Conservation (phyloP, 2,797 vertebrate genomes). For the Danio choprae region DNA sequence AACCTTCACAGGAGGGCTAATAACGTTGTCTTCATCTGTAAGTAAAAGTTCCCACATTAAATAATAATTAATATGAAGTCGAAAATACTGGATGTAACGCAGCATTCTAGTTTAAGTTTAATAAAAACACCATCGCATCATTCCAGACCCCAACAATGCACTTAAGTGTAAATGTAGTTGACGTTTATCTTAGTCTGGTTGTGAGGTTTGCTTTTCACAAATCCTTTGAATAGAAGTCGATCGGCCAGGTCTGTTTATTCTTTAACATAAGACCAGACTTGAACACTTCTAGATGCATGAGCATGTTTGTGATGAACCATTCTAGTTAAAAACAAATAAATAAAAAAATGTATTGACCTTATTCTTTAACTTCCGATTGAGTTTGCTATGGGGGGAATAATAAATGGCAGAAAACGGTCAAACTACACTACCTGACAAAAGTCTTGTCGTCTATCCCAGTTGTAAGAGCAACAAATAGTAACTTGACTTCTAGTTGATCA, state of each 20-base stretch:
- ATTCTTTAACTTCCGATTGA: too few species aligned
- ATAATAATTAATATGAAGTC: neutral
- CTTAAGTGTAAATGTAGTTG: constrained; percentile 11
- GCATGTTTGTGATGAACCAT: constrained; percentile 28
- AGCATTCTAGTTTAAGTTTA: neutral
- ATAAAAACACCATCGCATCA: neutral
- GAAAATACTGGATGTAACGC: neutral
- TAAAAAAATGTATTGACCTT: too few species aligned
- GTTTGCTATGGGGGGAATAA: too few species aligned
- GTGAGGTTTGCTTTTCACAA: constrained; percentile 15
- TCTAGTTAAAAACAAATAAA: neutral
- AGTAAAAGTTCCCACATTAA: neutral
- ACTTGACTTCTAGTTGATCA: too few species aligned
- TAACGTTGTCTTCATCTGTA: too few species aligned
- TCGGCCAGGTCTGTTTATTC: neutral
- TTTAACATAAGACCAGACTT: neutral
- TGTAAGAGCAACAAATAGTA: too few species aligned
- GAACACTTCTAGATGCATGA: constrained; percentile 25
- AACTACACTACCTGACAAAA: too few species aligned
- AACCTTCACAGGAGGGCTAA: too few species aligned
- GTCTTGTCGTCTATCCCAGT: too few species aligned
- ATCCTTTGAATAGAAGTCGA: constrained; percentile 1
- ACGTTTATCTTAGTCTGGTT: constrained; percentile 9
- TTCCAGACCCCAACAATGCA: constrained; percentile 41
- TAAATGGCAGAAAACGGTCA: too few species aligned